Base-by-base conservation (phyloP, 2,113 vertebrate genomes). In the Sinocyclocheilus grahami region DNA sequence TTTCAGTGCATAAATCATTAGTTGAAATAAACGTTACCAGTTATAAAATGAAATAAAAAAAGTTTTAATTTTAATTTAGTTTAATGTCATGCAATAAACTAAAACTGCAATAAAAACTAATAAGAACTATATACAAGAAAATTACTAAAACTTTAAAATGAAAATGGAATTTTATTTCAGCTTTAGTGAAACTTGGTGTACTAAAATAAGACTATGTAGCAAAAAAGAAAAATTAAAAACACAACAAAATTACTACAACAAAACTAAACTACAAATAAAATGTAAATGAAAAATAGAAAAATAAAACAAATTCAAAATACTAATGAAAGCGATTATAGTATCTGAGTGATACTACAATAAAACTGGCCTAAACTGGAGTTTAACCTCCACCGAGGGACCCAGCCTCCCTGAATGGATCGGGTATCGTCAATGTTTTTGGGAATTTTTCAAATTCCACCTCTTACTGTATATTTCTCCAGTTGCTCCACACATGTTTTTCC, bases 401-500 rank as follows among this genome's bases (percentile, higher is more conserved):
- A 30, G 24, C 63, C 39, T 74, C 71, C 37, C 37, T 42, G 37
- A 74, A 74, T n/a, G 37, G 71, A 42, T 72, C 37, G 5, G 18
- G 20, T 72, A 72, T 72, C 37, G 10, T 42, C 16, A 42, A n/a
- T 20, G 37, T 74, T 74, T 72, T 74, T 14, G 67, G 2, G 24
- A 30, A 48, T 20, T 16, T 48, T 62, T 77, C 14, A 48, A 24
- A 80, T 80, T 79, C 78, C 78, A 62, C 18, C 33, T 63, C 27
- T 33, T 63, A 33, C 30, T 33, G 30, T 33, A 55, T 81, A 33
- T 81, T 74, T 60, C 9, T 62, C 65, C 67, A 86, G 85, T 72
- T 85, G 75, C 51, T 63, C 10, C 16, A 12, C 74, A 78, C 55
- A 30, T 86, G 33, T 55, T 77, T 63, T 75, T 78, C 76, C 69